A percentile compares a stretch with the other conserved stretches of the same genome.
Evolutionary conservation across 2,797 vertebrate species (phyloP).

Genomic region (Hemitrygon akajei): DNA sequence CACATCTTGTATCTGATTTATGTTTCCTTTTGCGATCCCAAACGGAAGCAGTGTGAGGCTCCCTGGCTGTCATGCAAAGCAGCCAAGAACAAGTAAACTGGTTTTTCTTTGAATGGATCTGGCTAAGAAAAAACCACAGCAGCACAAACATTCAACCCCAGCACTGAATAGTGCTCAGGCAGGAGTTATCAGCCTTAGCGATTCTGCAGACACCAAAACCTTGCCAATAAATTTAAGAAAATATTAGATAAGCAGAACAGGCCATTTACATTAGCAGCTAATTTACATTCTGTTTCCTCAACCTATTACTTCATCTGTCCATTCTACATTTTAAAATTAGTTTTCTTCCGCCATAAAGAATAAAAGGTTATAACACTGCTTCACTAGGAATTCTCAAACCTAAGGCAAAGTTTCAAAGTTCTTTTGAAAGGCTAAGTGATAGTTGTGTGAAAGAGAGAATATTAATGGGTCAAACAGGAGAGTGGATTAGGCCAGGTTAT

Average conservation of each 20-base stretch:
- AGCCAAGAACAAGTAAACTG: slow-evolving; percentile 47
- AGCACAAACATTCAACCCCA: background rate
- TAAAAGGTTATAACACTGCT: background rate
- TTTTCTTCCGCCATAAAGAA: background rate
- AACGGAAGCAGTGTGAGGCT: slow-evolving; percentile 56
- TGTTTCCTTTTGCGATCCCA: slow-evolving; percentile 61
- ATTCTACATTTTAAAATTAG: slow-evolving; percentile 1
- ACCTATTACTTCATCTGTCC: background rate
- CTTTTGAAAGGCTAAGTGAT: background rate
- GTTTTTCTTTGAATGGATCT: slow-evolving; percentile 43
- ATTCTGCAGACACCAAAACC: background rate
- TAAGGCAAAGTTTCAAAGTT: background rate
- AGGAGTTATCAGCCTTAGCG: slow-evolving; percentile 4
- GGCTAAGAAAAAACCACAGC: slow-evolving; percentile 27
- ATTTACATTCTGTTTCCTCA: background rate
- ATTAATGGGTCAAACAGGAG: background rate
- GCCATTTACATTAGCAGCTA: background rate
- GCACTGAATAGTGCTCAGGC: background rate
- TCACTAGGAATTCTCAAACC: background rate
- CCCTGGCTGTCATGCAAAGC: slow-evolving; percentile 44
- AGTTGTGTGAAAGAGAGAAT: background rate
- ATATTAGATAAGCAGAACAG: slow-evolving; percentile 12
- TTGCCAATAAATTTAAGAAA: slow-evolving; percentile 1
- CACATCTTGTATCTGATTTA: slow-evolving; percentile 66
- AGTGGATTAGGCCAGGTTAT: background rate